These are phyloP conservation scores for Planococcus citri DNA, from an alignment of 1,140 invertebrate genomes.

Conservation along the genomic window DNA sequence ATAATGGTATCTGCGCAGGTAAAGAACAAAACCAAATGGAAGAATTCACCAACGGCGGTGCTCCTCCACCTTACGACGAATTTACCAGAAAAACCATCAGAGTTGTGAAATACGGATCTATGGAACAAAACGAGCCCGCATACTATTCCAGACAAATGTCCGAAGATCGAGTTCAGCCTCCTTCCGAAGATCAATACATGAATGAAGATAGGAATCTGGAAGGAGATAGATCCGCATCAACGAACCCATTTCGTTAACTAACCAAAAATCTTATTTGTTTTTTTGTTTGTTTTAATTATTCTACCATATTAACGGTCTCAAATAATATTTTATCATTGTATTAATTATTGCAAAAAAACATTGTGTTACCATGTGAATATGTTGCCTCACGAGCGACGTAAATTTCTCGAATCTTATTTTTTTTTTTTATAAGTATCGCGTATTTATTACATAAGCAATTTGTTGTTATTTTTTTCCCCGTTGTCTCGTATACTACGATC, in stretches of 20 bases:
- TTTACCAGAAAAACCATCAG: not conserved
- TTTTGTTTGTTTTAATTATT: not conserved
- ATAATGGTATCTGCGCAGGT: not conserved
- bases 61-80: not conserved
- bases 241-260: constrained; percentile 3
- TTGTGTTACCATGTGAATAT: not conserved
- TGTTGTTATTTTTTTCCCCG: too few species aligned
- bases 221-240: not conserved
- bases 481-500: too few species aligned
- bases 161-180: not conserved
- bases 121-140: not conserved
- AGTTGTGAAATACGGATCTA: constrained; percentile 11
- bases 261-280: not conserved
- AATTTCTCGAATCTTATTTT: too few species aligned
- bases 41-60: not conserved
- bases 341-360: not conserved
- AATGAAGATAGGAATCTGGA: not conserved
- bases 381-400: too few species aligned
- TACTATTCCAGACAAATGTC: constrained; percentile 9
- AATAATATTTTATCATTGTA: not conserved
- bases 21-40: constrained; percentile 15
- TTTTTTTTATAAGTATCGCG: too few species aligned
- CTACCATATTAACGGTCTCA: not conserved
- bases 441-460: too few species aligned
- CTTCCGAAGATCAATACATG: not conserved